Percentiles rank a stretch among this genome's conserved stretches.
phyloP scores from a whole-genome alignment of 2,797 vertebrate species.

The Antennarius maculatus region DNA sequence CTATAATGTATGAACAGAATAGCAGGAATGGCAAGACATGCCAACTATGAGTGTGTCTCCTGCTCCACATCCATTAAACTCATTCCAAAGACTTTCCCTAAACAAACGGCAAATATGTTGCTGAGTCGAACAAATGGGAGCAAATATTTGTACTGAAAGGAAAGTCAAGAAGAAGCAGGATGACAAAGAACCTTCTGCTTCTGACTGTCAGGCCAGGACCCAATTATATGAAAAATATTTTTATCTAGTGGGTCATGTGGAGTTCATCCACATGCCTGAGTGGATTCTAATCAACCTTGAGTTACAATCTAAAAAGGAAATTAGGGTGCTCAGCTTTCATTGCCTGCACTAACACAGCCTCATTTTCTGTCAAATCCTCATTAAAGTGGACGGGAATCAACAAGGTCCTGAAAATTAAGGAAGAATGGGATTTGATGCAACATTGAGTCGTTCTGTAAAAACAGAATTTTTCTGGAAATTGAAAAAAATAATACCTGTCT shows the following conservation, averaged over 20 bases:
- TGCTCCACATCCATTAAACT: slow-evolving; percentile 15
- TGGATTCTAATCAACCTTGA: slow-evolving; percentile 60
- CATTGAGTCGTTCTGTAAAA: slow-evolving; percentile 54
- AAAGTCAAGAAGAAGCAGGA: slow-evolving; percentile 35
- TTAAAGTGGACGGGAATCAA: slow-evolving; percentile 61
- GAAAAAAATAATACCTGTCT: slow-evolving; percentile 46
- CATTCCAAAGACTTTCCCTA: slow-evolving; percentile 14
- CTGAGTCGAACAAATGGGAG: slow-evolving; percentile 25
- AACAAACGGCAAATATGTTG: slow-evolving; percentile 26
- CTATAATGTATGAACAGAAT: not conserved
- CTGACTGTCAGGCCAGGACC: slow-evolving; percentile 37
- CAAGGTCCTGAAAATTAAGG: slow-evolving; percentile 43
- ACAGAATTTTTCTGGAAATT: slow-evolving; percentile 52
- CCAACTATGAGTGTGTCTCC: not conserved
- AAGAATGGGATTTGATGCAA: slow-evolving; percentile 59
- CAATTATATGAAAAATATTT: slow-evolving; percentile 52
- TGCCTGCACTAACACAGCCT: slow-evolving; percentile 36
- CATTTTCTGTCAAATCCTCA: slow-evolving; percentile 69
- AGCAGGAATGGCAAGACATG: not conserved
- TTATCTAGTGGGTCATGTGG: slow-evolving; percentile 57
- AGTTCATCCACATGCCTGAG: slow-evolving; percentile 59
- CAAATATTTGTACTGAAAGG: slow-evolving; percentile 40
- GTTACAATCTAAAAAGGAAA: slow-evolving; percentile 62
- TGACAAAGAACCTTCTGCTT: slow-evolving; percentile 16
- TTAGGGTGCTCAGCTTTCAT: slow-evolving; percentile 51